Base-by-base conservation (phyloP, 2,797 vertebrate species). In the Chelon auratus region DNA sequence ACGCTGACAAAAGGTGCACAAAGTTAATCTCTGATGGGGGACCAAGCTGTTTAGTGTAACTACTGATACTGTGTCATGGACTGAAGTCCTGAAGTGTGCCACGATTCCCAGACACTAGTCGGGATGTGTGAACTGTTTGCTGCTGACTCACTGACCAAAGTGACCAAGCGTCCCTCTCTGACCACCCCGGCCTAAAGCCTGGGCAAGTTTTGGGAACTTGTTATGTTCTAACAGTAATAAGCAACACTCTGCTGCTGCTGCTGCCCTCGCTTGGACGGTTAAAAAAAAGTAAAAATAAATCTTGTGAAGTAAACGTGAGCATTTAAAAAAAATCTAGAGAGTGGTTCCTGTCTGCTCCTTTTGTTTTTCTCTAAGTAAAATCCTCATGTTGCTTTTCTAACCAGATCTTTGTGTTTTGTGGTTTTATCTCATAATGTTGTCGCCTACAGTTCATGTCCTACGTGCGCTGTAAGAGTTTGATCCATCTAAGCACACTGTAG, bases 61-160 rank as follows among this genome's bases (percentile, higher is more conserved):
- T 94, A 94, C 94, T 95, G 94, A 94, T 93, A 89, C 92, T 94
- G 91, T 91, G 72, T 93, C 89, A 85, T 90, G 89, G 86, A 87
- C 91, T 77, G 68, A 65, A 75, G 86, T 92, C 88, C 86, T 91
- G 75, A 89, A 86, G 82, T 81, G 88, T 91, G 89, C 93, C 91
- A 86, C 37, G 57, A 85, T 59, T 89, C 90, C 84, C 83, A 72
- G 80, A 86, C 90, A 62, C 82, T 10, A 77, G 83, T 91, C 80
- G 73, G 76, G 87, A 90, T 66, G 84, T 73, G 79, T 88, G 91
- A 88, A 90, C 88, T 82, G 89, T 90, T 87, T 93, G 93, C 93
- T 94, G 93, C 92, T 93, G 91, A 92, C 91, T 92, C 89, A 87
- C 92, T 90, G 90, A 92, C 92, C 92, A 91, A 92, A 92, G 92